phyloP scores from a whole-genome alignment of 2,113 vertebrate genomes.

The Garra rufa region DNA sequence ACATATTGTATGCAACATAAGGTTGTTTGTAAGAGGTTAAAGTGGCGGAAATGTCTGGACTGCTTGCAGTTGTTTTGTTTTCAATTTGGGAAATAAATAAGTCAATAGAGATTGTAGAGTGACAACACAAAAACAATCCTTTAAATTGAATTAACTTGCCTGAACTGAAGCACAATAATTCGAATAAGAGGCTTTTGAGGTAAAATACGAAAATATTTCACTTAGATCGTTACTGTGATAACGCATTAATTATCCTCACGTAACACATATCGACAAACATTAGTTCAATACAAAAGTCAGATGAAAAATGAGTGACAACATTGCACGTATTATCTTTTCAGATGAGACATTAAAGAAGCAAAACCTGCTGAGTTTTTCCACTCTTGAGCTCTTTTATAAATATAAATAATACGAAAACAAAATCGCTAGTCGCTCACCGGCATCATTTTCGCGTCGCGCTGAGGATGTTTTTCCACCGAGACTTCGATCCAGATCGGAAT shows the following conservation, averaged over 20 bases:
- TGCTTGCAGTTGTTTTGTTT: neutral
- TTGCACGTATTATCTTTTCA: too few species aligned
- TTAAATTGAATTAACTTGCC: neutral
- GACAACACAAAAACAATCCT: neutral
- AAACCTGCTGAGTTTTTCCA: too few species aligned
- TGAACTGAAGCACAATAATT: neutral
- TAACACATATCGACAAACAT: neutral
- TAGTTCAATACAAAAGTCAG: neutral
- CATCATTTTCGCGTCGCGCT: slow-evolving; percentile 4
- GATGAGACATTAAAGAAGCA: too few species aligned
- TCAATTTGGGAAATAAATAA: neutral
- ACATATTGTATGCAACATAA: too few species aligned
- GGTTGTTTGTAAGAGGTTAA: neutral
- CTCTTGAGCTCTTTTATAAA: neutral
- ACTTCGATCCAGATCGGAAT: neutral
- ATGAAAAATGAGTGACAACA: neutral
- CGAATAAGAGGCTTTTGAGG: neutral
- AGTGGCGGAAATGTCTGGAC: neutral
- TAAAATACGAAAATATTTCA: neutral
- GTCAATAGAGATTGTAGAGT: neutral
- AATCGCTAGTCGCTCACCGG: neutral
- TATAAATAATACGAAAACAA: neutral
- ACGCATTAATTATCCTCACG: neutral
- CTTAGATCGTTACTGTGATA: neutral
- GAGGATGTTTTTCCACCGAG: neutral